Evolutionary conservation across 2,888 invertebrate genomes (phyloP), one percentile per base, ranked within the genome.

Genomic region (Sisyra terminalis): DNA sequence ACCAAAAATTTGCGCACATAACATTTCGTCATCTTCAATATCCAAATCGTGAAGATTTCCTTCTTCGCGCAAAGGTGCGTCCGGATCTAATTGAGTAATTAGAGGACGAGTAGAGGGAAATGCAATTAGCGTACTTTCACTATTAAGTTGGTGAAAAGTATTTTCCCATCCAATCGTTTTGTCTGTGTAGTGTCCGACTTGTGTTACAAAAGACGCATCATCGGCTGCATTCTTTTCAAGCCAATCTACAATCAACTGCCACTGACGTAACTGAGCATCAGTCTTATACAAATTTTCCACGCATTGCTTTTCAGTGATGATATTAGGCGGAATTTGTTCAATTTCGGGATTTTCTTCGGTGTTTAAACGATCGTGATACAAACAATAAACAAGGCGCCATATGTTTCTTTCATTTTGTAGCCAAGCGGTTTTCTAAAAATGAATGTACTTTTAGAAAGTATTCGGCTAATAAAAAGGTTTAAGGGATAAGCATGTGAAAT

Each of bases 221-320:
- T 78, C 77, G 6, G 70, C 61, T 13, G 87, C 82, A 57, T 81
- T 84, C 31, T 77, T 73, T 61, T 94, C 94, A 42, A 94, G 59
- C 94, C 94, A 94, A 60, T 93, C 93, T 16, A 93, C 80, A 32
- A 94, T 76, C 39, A 92, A 58, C 59, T 94, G 87, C 53, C 80
- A 74, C 55, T 84, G 74, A 29, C 84, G 63, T 48, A 56, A 70
- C 52, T 59, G 57, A 44, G 60, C 53, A 49, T 78, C 72, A 45
- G 62, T 64, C 53, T 71, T 70, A 52, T 71, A 76, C 24, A 79
- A 59, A 48, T 64, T 60, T 36, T 68, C 63, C 42, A 75, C 65
- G 40, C 76, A 66, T 44, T 69, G 63, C 53, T 72, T 70, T 49
- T 79, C 79, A 51, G 75, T 78, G 34, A 65, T 48, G 14, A 61